Percentiles rank a stretch among this genome's conserved stretches.
Evolutionary conservation across 2,888 invertebrate genomes (phyloP).

Genomic region (Eupithecia exiguata): DNA sequence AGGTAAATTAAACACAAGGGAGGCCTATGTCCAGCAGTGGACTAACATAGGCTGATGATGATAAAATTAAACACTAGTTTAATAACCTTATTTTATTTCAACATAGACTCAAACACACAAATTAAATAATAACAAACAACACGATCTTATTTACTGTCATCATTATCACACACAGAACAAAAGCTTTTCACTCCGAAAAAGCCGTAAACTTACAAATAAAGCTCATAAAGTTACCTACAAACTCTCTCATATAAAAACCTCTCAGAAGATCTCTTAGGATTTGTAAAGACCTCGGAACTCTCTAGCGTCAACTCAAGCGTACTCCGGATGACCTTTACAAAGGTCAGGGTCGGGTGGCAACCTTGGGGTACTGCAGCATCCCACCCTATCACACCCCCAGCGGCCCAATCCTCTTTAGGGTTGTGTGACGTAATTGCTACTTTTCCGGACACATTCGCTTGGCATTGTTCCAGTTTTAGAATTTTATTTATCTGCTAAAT

Average conservation of each 20-base stretch:
- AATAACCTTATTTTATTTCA: too few relatives aligned
- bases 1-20: too few relatives aligned
- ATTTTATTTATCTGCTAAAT: background rate
- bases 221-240: background rate
- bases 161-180: background rate
- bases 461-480: slow-evolving; percentile 1
- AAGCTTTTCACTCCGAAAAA: background rate
- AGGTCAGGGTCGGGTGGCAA: slow-evolving; percentile 56
- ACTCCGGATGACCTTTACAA: slow-evolving; percentile 30
- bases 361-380: slow-evolving; percentile 62
- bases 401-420: slow-evolving; percentile 5
- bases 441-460: background rate
- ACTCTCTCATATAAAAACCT: background rate
- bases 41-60: too few relatives aligned
- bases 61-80: too few relatives aligned
- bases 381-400: slow-evolving; percentile 28
- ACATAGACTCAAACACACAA: too few relatives aligned
- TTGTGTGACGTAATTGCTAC: slow-evolving; percentile 3
- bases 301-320: slow-evolving; percentile 1
- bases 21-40: too few relatives aligned
- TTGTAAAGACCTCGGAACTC: background rate
- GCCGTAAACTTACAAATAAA: background rate
- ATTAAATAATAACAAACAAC: too few relatives aligned
- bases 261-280: background rate
- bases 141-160: background rate